Evolutionary conservation across 2,113 vertebrate genomes (phyloP), one percentile per base, ranked within the genome.

Genomic region (Clarias macrocephalus): DNA sequence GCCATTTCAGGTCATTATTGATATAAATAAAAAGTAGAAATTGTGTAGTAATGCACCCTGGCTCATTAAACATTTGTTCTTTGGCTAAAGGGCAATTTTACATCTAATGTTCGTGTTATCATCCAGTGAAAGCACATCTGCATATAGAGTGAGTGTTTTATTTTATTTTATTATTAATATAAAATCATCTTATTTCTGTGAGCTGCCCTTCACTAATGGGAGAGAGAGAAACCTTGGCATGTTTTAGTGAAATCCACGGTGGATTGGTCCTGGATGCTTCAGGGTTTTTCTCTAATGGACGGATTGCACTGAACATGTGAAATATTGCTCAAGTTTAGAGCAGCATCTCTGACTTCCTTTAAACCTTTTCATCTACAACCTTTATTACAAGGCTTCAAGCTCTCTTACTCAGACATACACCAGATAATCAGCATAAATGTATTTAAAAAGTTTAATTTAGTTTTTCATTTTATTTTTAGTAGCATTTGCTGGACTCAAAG

Each of bases 221-320:
- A 52, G 73, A 52, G 30, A 72, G 2, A 52, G 73, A 73, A 70
- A 70, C 18, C 5, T 70, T 28, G 15, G 28, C 28, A 33, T 70
- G 66, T 33, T 68, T 68, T 30, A 68, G 65, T 30, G 68, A 72
- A 72, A 72, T 72, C 68, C 65, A n/a, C 16, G 2, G 63, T 1
- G 66, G 28, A 72, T 21, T 42, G 33, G 8, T 42, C 8, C 8
- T 42, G 33, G 33, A 73, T 8, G 73, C 42, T 52, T 2, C 73
- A n/a, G 73, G 42, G 42, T 11, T 76, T 72, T 76, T 52, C 73
- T 76, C 73, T 76, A 76, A 76, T 76, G 42, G 21, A 23, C 23
- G 12, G 42, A 76, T 76, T 76, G 21, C 19, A 76, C 42, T 15
- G 21, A 76, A n/a, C 33, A 10, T 52, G 42, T 52, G 42, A 76